Evolutionary conservation across 1,140 invertebrate genomes (phyloP).

Genomic region (Drosophila punjabiensis): DNA sequence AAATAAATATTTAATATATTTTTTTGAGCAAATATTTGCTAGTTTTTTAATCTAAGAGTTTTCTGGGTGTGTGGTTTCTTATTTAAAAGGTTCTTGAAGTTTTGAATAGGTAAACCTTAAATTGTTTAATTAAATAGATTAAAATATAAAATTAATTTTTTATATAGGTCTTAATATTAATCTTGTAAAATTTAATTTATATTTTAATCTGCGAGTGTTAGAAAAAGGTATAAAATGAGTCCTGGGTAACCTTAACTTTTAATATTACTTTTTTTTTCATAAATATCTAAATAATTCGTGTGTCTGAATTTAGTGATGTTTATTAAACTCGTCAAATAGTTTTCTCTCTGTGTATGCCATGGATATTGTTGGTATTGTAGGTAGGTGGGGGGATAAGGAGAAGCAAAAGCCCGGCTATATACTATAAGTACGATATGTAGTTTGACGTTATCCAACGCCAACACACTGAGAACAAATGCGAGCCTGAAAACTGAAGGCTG

Average conservation of each 20-base stretch:
- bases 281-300: not conserved
- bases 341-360: not conserved
- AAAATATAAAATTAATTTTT: too few species aligned
- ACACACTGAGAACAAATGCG: conserved; percentile 53
- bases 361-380: not conserved
- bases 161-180: too few species aligned
- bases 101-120: too few species aligned
- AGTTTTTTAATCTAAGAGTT: not conserved
- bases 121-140: too few species aligned
- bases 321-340: not conserved
- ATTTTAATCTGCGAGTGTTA: too few species aligned
- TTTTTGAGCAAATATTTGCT: not conserved
- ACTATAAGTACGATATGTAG: conserved; percentile 60
- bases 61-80: too few species aligned
- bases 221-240: too few species aligned
- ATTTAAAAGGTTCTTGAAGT: too few species aligned
- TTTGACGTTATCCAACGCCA: conserved; percentile 75
- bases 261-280: not conserved
- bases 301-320: not conserved
- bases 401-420: conserved; percentile 19
- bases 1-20: not conserved
- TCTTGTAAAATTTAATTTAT: too few species aligned
- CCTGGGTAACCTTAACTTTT: too few species aligned
- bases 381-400: conserved; percentile 1
- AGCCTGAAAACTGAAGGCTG: conserved; percentile 15